Percentiles rank a stretch among this genome's conserved stretches.
Conservation (phyloP, 2,888 invertebrate species). For the Aleiodes alternator region DNA sequence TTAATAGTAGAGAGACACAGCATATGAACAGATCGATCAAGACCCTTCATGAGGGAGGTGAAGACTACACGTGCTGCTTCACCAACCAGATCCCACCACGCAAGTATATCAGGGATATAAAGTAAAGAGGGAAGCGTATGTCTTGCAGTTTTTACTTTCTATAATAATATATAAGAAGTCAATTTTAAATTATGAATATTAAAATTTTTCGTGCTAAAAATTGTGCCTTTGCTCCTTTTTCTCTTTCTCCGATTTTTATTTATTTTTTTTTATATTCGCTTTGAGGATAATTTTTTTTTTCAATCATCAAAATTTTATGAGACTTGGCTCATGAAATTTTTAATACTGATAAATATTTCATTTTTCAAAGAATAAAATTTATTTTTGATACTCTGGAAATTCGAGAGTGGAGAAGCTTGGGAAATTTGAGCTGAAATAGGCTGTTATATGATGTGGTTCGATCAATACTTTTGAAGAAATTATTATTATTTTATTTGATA, state of each 20-base stretch:
- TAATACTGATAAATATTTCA: too few relatives aligned
- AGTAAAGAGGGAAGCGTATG: constrained; percentile 80
- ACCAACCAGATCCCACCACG: constrained; percentile 73
- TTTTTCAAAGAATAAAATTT: too few relatives aligned
- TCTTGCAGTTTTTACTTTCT: constrained; percentile 88
- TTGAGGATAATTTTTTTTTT: constrained; percentile 12
- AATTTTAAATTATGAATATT: constrained; percentile 1
- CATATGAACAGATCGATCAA: constrained; percentile 69
- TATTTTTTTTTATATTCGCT: background rate
- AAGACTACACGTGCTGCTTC: constrained; percentile 71
- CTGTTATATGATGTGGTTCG: too few relatives aligned
- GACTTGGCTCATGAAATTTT: too few relatives aligned
- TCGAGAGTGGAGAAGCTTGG: too few relatives aligned
- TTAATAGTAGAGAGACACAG: constrained; percentile 69
- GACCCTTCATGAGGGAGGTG: constrained; percentile 65
- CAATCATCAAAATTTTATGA: background rate
- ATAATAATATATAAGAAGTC: constrained; percentile 46
- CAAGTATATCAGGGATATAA: constrained; percentile 70
- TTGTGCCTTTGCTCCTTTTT: too few relatives aligned
- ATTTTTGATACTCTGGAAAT: too few relatives aligned
- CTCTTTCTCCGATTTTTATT: too few relatives aligned
- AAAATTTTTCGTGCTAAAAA: too few relatives aligned
- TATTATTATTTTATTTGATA: background rate
- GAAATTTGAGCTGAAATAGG: too few relatives aligned
- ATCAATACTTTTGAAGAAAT: background rate